Percentiles rank a stretch among this genome's conserved stretches.
Evolutionary conservation across 2,113 vertebrate genomes (phyloP).

Genomic region (Urocitellus parryii): DNA sequence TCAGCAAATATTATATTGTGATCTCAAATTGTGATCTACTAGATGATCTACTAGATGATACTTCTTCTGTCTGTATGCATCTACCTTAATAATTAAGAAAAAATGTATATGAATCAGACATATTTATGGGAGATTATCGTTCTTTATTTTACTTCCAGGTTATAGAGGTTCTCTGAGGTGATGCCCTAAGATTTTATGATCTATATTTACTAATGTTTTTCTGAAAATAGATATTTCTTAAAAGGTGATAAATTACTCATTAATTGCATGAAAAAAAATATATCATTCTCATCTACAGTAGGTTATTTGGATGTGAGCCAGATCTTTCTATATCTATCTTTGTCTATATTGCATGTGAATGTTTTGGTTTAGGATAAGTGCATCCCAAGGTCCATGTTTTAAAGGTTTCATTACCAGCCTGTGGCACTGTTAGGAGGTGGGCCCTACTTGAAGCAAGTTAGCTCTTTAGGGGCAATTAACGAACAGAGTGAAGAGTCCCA

Average conservation of each 20-base stretch:
- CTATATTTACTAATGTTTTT: background rate
- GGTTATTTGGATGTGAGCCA: background rate
- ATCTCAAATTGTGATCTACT: background rate
- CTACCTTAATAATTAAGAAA: background rate
- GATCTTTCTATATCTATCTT: background rate
- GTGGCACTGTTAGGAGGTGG: background rate
- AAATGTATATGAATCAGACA: background rate
- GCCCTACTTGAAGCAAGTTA: background rate
- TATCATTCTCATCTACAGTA: fast-evolving
- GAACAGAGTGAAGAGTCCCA: background rate
- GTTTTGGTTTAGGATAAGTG: background rate
- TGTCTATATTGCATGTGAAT: background rate
- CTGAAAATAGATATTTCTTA: background rate
- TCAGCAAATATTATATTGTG: background rate
- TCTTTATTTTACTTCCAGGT: background rate
- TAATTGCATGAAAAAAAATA: background rate
- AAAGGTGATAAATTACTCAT: background rate
- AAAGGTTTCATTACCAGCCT: background rate
- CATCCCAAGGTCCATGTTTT: fast-evolving
- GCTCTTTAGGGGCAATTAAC: too few species aligned
- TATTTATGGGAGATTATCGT: background rate
- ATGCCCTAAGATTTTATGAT: background rate
- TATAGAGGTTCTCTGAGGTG: background rate
- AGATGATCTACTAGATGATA: background rate
- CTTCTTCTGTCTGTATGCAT: background rate